phyloP scores from a whole-genome alignment of 2,888 invertebrate species.

The Adelognathus sp. region DNA sequence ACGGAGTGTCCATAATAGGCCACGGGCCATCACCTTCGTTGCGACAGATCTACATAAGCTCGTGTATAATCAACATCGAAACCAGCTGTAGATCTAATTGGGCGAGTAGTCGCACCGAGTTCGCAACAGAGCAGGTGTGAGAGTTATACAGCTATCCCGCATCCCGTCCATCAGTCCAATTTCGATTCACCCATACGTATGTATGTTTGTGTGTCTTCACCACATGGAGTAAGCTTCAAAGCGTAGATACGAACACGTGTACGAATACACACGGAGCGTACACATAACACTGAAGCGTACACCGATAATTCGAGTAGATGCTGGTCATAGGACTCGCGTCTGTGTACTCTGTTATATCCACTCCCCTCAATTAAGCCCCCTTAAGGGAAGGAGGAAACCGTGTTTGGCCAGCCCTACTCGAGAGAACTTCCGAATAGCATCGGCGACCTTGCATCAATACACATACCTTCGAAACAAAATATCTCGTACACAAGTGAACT shows the following conservation, averaged over 20 bases:
- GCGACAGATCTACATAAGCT: not conserved
- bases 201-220: conserved; percentile 8
- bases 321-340: conserved; percentile 22
- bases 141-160: not conserved
- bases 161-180: conserved; percentile 40
- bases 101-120: not conserved
- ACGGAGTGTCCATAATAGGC: too few species aligned
- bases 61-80: conserved; percentile 3
- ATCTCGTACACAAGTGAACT: not conserved
- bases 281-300: not conserved
- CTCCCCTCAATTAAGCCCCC: conserved; percentile 46
- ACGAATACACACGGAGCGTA: not conserved
- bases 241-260: conserved; percentile 22
- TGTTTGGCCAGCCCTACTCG: conserved; percentile 8
- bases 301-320: conserved; percentile 4
- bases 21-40: not conserved
- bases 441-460: conserved; percentile 6
- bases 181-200: not conserved
- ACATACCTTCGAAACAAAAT: not conserved
- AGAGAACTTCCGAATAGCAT: conserved; percentile 35
- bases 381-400: conserved; percentile 19
- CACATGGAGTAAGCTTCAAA: conserved; percentile 24
- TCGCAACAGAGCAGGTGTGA: not conserved
- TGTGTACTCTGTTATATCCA: conserved; percentile 43
- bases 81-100: not conserved